Evolutionary conservation across 2,113 vertebrate species (phyloP).

Genomic region (Xerus inauris): DNA sequence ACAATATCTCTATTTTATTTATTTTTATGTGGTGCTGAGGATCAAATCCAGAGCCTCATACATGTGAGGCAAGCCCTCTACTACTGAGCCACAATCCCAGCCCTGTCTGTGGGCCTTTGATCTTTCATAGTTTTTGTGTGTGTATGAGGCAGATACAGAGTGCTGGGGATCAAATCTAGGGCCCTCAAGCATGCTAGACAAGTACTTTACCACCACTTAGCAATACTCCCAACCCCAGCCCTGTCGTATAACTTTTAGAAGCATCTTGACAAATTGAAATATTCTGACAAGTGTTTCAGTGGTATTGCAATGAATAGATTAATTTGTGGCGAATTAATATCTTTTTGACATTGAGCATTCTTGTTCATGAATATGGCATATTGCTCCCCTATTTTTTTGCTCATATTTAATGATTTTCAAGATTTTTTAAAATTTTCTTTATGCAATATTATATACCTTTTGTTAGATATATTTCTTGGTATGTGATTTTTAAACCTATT

Average conservation of each 20-base stretch:
- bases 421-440: slow-evolving; percentile 24
- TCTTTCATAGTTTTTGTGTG: neutral
- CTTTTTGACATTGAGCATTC: slow-evolving; percentile 2
- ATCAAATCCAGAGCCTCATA: too few species aligned
- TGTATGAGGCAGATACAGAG: neutral
- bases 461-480: slow-evolving; percentile 31
- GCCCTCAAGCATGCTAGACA: neutral
- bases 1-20: too few species aligned
- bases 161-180: neutral
- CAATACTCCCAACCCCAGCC: neutral
- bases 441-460: neutral
- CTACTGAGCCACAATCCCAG: too few species aligned
- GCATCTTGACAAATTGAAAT: neutral
- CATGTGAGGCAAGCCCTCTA: too few species aligned
- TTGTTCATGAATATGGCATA: neutral
- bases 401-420: neutral
- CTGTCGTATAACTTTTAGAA: neutral
- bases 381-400: neutral
- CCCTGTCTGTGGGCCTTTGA: neutral
- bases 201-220: neutral
- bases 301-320: neutral
- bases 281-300: neutral
- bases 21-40: too few species aligned
- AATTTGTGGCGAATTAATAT: neutral
- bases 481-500: neutral